phyloP scores from a whole-genome alignment of 2,113 vertebrate genomes.

The Indicator maculatus region DNA sequence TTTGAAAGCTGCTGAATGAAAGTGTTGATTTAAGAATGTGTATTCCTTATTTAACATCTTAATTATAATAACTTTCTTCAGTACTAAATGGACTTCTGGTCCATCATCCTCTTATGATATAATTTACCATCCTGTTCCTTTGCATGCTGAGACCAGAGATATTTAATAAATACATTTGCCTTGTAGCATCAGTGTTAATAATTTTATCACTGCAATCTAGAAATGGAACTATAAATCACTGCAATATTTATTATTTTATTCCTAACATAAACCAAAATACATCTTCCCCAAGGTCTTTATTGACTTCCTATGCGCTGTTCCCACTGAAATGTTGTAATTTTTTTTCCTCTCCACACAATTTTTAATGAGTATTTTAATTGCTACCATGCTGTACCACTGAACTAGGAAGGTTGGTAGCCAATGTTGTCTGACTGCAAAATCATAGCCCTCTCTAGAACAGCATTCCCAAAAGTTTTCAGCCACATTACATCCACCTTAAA shows the following conservation, averaged over 20 bases:
- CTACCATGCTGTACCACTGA: background rate
- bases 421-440: background rate
- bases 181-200: conserved; percentile 45
- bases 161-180: conserved; percentile 53
- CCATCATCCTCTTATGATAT: background rate
- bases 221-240: conserved; percentile 48
- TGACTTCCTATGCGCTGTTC: conserved; percentile 34
- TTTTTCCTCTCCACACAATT: background rate
- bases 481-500: background rate
- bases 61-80: background rate
- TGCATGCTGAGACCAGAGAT: background rate
- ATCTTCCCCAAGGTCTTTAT: conserved; percentile 59
- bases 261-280: background rate
- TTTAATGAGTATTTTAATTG: conserved; percentile 43
- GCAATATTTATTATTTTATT: conserved; percentile 23
- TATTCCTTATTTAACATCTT: background rate
- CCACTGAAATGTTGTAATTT: background rate
- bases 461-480: background rate
- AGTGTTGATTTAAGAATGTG: background rate
- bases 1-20: background rate
- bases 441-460: background rate
- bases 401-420: background rate
- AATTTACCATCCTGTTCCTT: conserved; percentile 7
- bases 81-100: background rate
- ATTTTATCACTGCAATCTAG: conserved; percentile 45